Percentiles rank a stretch among this genome's conserved stretches.
Conservation (phyloP, 2,797 vertebrate genomes). For the Cephalopachus bancanus region DNA sequence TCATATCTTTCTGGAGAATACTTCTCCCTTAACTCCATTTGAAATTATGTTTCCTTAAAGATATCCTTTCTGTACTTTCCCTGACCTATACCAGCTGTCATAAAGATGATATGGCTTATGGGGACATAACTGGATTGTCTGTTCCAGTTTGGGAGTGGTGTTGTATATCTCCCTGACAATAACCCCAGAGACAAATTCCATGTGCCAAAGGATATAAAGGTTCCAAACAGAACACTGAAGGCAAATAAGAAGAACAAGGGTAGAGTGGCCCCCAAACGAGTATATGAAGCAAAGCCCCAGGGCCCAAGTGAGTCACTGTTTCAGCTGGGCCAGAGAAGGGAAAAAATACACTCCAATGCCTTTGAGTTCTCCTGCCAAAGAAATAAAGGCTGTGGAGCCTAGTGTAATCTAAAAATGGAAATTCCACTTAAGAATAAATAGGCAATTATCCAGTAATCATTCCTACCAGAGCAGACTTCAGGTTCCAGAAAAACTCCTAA, state of each 20-base stretch:
- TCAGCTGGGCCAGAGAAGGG: constrained; percentile 63
- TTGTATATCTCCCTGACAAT: constrained; percentile 13
- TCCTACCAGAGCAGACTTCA: constrained; percentile 42
- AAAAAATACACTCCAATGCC: constrained; percentile 43
- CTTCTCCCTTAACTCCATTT: constrained; percentile 61
- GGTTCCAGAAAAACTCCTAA: constrained; percentile 70
- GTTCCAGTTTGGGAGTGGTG: constrained; percentile 37
- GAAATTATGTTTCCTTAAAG: constrained; percentile 70
- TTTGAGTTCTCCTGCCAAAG: constrained; percentile 79
- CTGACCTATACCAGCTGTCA: constrained; percentile 63
- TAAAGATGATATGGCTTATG: background rate
- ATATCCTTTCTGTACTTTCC: constrained; percentile 64
- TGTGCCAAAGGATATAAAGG: constrained; percentile 35
- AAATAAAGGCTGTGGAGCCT: constrained; percentile 63
- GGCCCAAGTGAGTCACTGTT: constrained; percentile 77
- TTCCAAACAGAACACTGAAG: constrained; percentile 46
- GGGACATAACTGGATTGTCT: constrained; percentile 14
- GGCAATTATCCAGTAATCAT: constrained; percentile 75
- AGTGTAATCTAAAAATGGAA: constrained; percentile 77
- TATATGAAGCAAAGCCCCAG: constrained; percentile 67
- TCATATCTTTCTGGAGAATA: constrained; percentile 77
- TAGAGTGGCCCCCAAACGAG: constrained; percentile 63
- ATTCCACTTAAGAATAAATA: constrained; percentile 75
- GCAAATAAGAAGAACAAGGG: constrained; percentile 48
- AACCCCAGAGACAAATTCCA: constrained; percentile 33